Base-by-base conservation (phyloP, 2,797 vertebrate species). In the Setipinna tenuifilis region DNA sequence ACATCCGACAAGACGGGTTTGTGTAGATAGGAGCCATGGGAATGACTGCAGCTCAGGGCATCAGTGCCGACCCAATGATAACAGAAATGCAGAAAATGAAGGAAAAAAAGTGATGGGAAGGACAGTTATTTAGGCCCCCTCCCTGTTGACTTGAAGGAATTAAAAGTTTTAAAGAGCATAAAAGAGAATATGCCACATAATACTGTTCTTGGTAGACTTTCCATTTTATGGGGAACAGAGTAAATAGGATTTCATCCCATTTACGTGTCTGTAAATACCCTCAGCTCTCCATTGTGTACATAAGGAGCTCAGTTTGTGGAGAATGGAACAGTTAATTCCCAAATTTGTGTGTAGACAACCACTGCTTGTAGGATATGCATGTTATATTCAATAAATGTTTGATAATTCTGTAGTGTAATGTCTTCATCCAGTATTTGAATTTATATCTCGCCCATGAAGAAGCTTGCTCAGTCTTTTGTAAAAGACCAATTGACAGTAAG, bases 81-180 rank as follows among this genome's bases (percentile, higher is more conserved):
- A 65, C 12, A 46, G 65, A 68, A 84, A 28, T 84, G 41, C 62
- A 54, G 25, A 41, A 71, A 78, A 84, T 57, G 31, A 35, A 9
- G 68, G 4, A 71, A 35, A 41, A 2, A 83, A 54, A 16, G 6
- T 3, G 28, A 35, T 16, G 21, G 82, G 58, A 16, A 17, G 31
- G 21, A 44, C 16, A 41, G 31, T 21, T 6, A 9, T 41, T 75
- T 31, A 6, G 28, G 5, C 2, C 71, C 71, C 71, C 71, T 25
- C 23, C 71, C 71, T 41, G 28, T 28, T 11, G 17, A 78, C 17
- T 19, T 44, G 68, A 78, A 44, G 35, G 16, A 44, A 44, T 41
- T 78, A 21, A 10, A 78, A 44, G 71, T 41, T n/a, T 44, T 44
- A 44, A 16, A 41, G 31, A 78, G 71, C 71, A 78, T 78, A 4